These are phyloP conservation scores for Xestobium rufovillosum DNA, from an alignment of 2,888 invertebrate species.

Conservation along the genomic window DNA sequence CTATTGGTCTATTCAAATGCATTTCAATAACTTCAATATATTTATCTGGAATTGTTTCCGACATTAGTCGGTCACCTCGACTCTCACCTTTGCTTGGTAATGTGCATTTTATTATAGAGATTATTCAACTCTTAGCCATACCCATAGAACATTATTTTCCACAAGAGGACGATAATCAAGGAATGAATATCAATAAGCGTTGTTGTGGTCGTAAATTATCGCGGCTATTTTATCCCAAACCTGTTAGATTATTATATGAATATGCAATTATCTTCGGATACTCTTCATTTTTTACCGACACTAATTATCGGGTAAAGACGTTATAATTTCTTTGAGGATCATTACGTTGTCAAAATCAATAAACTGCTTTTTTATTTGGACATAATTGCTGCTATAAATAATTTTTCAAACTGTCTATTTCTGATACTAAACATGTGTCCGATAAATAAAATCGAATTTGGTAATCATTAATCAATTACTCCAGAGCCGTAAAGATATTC, in stretches of 20 bases:
- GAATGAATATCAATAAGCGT: slow-evolving; percentile 1
- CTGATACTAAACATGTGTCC: too few species aligned
- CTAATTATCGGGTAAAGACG: slow-evolving; percentile 22
- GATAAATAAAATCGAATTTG: too few species aligned
- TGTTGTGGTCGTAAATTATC: slow-evolving; percentile 13
- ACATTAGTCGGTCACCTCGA: neutral
- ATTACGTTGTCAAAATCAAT: slow-evolving; percentile 23
- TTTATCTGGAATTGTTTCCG: too few species aligned
- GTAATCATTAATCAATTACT: too few species aligned
- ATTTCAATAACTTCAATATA: too few species aligned
- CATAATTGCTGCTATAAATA: too few species aligned
- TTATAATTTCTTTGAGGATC: slow-evolving; percentile 13
- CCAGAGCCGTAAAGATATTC: too few species aligned
- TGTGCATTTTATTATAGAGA: slow-evolving; percentile 1
- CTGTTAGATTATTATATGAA: slow-evolving; percentile 25
- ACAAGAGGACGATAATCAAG: too few species aligned
- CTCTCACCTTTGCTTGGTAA: neutral
- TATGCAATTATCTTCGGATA: slow-evolving; percentile 24
- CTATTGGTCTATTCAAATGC: too few species aligned
- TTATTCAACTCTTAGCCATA: slow-evolving; percentile 1
- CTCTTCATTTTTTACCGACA: slow-evolving; percentile 23
- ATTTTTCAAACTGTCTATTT: too few species aligned
- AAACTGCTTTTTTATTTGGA: slow-evolving; percentile 14
- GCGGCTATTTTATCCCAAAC: slow-evolving; percentile 16
- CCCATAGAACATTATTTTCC: neutral